A percentile compares a stretch with the other conserved stretches of the same genome.
Conservation (phyloP, 2,888 invertebrate species). For the Xestia ashworthii region DNA sequence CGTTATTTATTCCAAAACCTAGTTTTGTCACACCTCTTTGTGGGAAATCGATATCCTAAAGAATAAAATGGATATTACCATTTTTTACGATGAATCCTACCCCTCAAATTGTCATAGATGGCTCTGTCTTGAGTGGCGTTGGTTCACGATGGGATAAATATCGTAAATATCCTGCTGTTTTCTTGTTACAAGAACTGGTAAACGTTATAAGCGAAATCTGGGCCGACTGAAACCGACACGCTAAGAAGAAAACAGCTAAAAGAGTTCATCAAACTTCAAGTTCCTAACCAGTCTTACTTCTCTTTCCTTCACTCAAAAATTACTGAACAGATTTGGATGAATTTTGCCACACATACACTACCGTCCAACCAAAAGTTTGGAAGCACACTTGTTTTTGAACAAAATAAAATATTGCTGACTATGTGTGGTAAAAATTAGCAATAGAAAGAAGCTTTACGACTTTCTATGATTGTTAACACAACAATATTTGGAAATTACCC, state of each 20-base stretch:
- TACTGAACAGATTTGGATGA: background rate
- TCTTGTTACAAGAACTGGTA: background rate
- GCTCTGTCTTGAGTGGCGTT: background rate
- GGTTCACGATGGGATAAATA: background rate
- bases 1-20: background rate
- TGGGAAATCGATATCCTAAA: background rate
- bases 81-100: background rate
- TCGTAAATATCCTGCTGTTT: background rate
- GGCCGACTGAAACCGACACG: background rate
- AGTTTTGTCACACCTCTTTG: background rate
- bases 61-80: background rate
- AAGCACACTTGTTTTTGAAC: background rate
- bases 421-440: too few species aligned
- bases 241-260: background rate
- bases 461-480: background rate
- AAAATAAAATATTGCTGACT: background rate
- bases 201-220: background rate
- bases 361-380: background rate
- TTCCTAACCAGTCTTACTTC: too few species aligned
- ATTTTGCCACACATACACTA: background rate
- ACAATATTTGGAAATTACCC: too few species aligned
- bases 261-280: too few species aligned
- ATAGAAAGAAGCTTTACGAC: background rate
- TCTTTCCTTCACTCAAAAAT: background rate
- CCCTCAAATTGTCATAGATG: background rate